These are phyloP conservation scores for Cliona cf. orientalis DNA, from an alignment of 37 sponge, comb jelly and placozoan species.

Conservation along the genomic window DNA sequence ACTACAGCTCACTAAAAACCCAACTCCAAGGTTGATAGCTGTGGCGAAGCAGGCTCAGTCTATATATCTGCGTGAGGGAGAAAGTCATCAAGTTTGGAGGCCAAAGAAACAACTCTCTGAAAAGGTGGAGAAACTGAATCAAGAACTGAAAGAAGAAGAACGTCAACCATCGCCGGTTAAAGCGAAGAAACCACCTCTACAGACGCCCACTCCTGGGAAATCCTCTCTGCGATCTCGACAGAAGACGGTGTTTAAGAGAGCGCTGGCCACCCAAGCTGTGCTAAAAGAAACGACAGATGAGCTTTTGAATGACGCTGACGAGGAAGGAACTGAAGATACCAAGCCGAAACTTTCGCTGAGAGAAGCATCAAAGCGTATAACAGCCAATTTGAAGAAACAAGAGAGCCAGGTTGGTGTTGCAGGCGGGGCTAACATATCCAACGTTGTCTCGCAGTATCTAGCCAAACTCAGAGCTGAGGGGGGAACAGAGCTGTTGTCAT, in stretches of 20 bases:
- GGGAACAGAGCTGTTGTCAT: no score
- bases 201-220: not conserved
- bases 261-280: slow-evolving; percentile 38
- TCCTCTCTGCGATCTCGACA: slow-evolving; percentile 27
- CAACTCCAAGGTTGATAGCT: not conserved
- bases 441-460: slow-evolving; percentile 10
- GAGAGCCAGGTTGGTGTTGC: not conserved
- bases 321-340: not conserved
- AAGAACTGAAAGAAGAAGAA: slow-evolving; percentile 1
- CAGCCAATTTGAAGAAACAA: slow-evolving; percentile 9
- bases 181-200: not conserved
- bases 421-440: not conserved
- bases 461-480: not conserved
- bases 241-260: slow-evolving; percentile 15
- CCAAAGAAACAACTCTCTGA: slow-evolving; percentile 26
- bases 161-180: not conserved
- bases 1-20: not conserved
- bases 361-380: slow-evolving; percentile 21
- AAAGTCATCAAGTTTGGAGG: slow-evolving; percentile 36
- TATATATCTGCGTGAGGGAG: slow-evolving; percentile 34
- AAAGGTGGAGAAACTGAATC: not conserved
- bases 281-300: slow-evolving; percentile 48
- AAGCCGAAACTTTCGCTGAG: not conserved
- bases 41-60: not conserved
- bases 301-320: slow-evolving; percentile 23